Conservation (phyloP, 2,888 invertebrate species). For the Andrena praecox region DNA sequence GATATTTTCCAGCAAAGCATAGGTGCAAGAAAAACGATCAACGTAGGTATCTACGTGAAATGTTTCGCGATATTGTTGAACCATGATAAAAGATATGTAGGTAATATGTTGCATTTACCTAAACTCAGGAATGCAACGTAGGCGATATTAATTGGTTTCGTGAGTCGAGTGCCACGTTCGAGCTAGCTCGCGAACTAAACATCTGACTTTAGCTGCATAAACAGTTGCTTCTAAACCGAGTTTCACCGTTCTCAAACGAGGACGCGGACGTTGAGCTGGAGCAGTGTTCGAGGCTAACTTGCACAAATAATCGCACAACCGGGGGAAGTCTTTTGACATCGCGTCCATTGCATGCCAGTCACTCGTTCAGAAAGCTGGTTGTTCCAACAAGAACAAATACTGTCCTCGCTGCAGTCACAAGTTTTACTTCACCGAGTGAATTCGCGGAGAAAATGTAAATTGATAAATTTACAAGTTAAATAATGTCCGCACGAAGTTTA, state of each 20-base stretch:
- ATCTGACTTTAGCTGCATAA: constrained; percentile 62
- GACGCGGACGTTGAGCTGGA: constrained; percentile 39
- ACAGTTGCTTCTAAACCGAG: constrained; percentile 46
- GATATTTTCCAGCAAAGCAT: not conserved
- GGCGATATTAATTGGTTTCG: constrained; percentile 59
- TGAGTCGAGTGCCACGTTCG: constrained; percentile 45
- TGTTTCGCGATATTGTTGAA: not conserved
- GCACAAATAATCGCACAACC: constrained; percentile 40
- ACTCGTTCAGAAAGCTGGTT: not conserved
- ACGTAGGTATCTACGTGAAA: not conserved
- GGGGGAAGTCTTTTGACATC: constrained; percentile 18
- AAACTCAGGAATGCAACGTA: not conserved
- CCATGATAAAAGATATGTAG: not conserved
- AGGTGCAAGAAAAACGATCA: not conserved
- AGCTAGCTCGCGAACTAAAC: constrained; percentile 48
- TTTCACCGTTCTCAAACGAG: constrained; percentile 29
- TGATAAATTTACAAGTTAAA: constrained; percentile 53
- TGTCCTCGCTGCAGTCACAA: not conserved
- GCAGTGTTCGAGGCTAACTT: constrained; percentile 30
- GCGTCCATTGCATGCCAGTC: not conserved
- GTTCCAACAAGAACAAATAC: not conserved
- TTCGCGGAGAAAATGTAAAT: constrained; percentile 42
- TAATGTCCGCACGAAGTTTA: constrained; percentile 42
- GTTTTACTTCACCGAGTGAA: not conserved
- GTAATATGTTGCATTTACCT: constrained; percentile 12